Evolutionary conservation across 2,797 vertebrate genomes (phyloP), one percentile per base, ranked within the genome.

Genomic region (Sandelia bainsii): DNA sequence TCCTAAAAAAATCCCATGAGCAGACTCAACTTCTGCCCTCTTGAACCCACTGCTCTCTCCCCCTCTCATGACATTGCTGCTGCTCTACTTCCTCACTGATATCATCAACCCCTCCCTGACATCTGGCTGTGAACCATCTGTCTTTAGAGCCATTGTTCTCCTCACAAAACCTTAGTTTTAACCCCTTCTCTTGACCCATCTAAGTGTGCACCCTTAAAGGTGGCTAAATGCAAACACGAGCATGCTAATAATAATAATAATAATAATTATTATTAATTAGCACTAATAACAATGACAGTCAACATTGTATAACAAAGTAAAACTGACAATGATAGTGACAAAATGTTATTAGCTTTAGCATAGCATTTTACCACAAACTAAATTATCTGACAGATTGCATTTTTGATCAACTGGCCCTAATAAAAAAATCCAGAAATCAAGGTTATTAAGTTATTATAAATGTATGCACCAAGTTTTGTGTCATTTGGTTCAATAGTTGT

Each of bases 81-180:
- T 75, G 75, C 79, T 82, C 62, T 83, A 61, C 63, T 71, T 85
- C 69, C 65, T 70, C 64, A 72, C 65, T 67, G 58, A 67, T 81
- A 77, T 63, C 67, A 79, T 72, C 77, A 78, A 73, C 61, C n/a
- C 63, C 51, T 75, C 69, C 51, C 69, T 73, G 57, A 72, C 84
- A 85, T 84, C 82, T 88, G 84, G 57, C 70, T 69, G 51, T 69
- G 58, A 81, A 86, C 62, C 81, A 85, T 88, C 75, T 77, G 81
- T 73, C 77, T 83, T 72, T 52, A 46, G 74, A 20, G 66, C 72
- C 29, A 44, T 14, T 42, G 58, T 37, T 75, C 54, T 56, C 49
- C 40, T 57, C 51, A 71, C 56, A 79, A 72, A 88, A 75, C 62
- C 53, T 40, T 7, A 34, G 34, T 9, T 9, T 34, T 34, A 88